phyloP scores from a whole-genome alignment of 2,113 vertebrate genomes.

The Alaudala cheleensis region DNA sequence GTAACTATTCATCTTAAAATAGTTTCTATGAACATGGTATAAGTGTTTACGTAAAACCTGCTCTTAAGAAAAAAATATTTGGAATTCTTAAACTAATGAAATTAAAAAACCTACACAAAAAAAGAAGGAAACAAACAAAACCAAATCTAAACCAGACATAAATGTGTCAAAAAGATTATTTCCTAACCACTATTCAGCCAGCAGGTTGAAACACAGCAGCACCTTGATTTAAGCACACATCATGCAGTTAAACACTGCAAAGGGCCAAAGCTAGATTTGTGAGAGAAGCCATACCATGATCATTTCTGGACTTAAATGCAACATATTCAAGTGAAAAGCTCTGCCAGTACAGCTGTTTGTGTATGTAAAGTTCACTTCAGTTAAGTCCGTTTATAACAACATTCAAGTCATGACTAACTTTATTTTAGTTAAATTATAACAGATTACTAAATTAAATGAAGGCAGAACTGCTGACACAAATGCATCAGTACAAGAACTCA shows the following conservation, averaged over 20 bases:
- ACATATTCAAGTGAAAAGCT: background rate
- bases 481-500: background rate
- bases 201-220: background rate
- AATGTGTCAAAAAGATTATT: background rate
- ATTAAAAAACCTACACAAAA: background rate
- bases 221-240: background rate
- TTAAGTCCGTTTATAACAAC: background rate
- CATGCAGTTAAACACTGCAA: background rate
- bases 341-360: background rate
- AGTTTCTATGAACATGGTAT: background rate
- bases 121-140: background rate
- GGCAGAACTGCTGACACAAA: slow-evolving; percentile 33
- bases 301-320: background rate
- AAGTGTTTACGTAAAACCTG: background rate
- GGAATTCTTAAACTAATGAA: background rate
- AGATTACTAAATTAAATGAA: background rate
- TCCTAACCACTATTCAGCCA: background rate
- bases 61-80: background rate
- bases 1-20: background rate
- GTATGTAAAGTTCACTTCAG: background rate
- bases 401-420: background rate
- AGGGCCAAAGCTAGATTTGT: background rate
- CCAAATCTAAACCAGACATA: background rate
- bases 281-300: background rate
- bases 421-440: background rate